Evolutionary conservation across 2,113 vertebrate species (phyloP).

Genomic region (Sisor rabdophorus): DNA sequence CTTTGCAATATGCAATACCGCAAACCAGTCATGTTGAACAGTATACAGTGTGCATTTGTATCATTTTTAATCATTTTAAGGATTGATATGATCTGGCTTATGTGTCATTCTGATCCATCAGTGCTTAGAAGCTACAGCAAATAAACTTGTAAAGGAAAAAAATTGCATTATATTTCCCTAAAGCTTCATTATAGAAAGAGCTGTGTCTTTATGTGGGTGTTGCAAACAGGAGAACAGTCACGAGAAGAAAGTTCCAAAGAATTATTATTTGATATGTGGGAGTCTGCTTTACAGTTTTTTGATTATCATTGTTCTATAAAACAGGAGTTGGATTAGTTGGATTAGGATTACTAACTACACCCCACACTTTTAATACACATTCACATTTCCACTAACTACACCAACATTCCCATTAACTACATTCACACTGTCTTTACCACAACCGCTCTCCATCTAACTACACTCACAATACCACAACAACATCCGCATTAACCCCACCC

Average conservation of each 20-base stretch:
- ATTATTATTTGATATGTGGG: conserved; percentile 8
- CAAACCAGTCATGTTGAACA: background rate
- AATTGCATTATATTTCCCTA: conserved; percentile 42
- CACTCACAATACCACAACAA: no score
- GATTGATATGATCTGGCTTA: background rate
- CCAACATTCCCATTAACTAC: background rate
- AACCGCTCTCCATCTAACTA: no score
- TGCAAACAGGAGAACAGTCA: background rate
- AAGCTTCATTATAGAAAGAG: conserved; percentile 40
- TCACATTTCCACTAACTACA: no score
- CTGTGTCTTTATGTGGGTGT: conserved; percentile 27
- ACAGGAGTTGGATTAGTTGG: no score
- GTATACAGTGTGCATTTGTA: background rate
- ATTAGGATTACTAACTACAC: no score
- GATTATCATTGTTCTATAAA: background rate
- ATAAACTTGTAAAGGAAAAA: conserved; percentile 37
- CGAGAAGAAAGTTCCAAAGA: background rate
- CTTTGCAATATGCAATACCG: no score
- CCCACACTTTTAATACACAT: no score
- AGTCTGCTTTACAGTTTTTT: conserved; percentile 2
- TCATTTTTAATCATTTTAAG: background rate
- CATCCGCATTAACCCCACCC: conserved; percentile 22
- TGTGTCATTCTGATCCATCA: conserved; percentile 16
- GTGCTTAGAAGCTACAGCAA: conserved; percentile 38
- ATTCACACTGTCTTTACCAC: no score